Conservation (phyloP, 2,113 vertebrate species). For the Ceuthmochares aereus region DNA sequence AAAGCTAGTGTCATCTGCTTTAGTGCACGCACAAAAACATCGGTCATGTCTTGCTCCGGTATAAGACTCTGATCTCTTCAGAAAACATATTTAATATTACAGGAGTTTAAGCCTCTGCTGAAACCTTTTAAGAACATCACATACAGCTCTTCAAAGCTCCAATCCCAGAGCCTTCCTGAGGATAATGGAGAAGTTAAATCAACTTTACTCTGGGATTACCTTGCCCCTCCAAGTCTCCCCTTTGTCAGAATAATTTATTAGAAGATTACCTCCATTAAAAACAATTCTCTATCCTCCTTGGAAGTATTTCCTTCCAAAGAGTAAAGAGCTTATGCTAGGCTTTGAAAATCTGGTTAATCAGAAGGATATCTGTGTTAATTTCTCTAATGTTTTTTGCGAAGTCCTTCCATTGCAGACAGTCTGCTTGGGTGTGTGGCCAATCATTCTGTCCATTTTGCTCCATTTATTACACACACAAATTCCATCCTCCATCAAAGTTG, state of each 20-base stretch:
- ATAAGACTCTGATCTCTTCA: neutral
- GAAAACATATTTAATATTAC: constrained; percentile 24
- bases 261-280: constrained; percentile 75
- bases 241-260: constrained; percentile 71
- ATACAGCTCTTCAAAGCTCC: constrained; percentile 22
- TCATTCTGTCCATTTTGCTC: neutral
- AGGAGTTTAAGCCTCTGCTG: constrained; percentile 19
- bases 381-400: constrained; percentile 47
- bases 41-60: neutral
- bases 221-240: constrained; percentile 52
- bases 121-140: constrained; percentile 36
- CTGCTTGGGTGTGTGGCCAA: neutral
- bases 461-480: constrained; percentile 12
- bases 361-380: constrained; percentile 47
- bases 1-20: neutral
- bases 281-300: constrained; percentile 63
- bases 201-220: constrained; percentile 71
- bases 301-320: constrained; percentile 60
- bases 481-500: constrained; percentile 5
- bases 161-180: constrained; percentile 16
- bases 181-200: constrained; percentile 62
- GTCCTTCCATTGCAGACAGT: neutral
- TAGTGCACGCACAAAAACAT: neutral
- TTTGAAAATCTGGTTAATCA: constrained; percentile 69
- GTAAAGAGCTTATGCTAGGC: constrained; percentile 62